These are phyloP conservation scores for Pentamera pediparva DNA, from an alignment of 53 echinoderm and acorn worm genomes.

Conservation along the genomic window DNA sequence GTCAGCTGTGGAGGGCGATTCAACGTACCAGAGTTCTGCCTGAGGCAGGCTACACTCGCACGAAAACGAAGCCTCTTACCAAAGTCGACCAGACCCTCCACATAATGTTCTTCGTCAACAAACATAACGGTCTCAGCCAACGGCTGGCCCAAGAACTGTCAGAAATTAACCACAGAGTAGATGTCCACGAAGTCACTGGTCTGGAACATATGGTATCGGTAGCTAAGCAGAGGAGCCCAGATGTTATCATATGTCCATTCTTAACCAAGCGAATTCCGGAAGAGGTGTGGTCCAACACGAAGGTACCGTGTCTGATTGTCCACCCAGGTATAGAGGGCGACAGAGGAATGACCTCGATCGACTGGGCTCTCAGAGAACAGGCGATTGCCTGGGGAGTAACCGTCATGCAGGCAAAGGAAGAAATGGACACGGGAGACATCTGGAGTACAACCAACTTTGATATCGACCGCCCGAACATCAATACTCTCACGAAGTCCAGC, in stretches of 20 bases:
- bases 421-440: neutral
- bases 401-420: neutral
- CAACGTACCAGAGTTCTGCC: too few relatives aligned
- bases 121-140: conserved; percentile 3
- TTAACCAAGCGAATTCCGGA: neutral
- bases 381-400: neutral
- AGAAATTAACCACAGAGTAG: neutral
- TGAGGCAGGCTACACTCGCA: too few relatives aligned
- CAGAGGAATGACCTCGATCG: neutral
- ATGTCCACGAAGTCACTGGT: neutral
- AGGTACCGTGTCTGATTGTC: neutral
- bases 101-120: conserved; percentile 1
- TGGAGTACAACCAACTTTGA: conserved; percentile 1
- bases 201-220: neutral
- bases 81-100: neutral
- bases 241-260: neutral
- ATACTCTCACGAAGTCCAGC: neutral
- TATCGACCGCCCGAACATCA: neutral
- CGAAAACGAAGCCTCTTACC: too few relatives aligned
- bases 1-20: too few relatives aligned
- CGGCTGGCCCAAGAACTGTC: neutral
- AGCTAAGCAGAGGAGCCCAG: neutral
- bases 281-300: neutral
- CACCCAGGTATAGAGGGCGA: conserved; percentile 3
- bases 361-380: neutral